These are phyloP conservation scores for Eristalis intricaria DNA, from an alignment of 2,888 invertebrate species.

Conservation along the genomic window DNA sequence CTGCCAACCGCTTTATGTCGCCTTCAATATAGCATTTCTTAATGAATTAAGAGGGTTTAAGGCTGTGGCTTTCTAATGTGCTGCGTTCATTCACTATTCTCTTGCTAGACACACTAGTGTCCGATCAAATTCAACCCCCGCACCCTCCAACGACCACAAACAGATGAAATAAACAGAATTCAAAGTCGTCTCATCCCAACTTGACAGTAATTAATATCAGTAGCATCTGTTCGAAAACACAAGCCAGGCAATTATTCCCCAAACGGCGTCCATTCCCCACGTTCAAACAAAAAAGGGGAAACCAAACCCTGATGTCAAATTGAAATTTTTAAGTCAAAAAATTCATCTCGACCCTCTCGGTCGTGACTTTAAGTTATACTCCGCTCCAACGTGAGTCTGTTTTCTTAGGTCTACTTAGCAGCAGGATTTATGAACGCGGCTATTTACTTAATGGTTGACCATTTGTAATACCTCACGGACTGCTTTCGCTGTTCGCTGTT, in stretches of 20 bases:
- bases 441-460: constrained; percentile 47
- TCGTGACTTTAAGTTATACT: not conserved
- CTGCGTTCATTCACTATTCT: no score
- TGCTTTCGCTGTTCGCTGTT: not conserved
- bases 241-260: not conserved
- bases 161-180: no score
- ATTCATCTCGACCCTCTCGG: not conserved
- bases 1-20: no score
- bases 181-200: no score
- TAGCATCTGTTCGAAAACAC: no score
- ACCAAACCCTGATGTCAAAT: not conserved
- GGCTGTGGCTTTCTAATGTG: no score
- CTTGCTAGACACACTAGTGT: no score
- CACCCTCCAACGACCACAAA: no score
- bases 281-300: not conserved
- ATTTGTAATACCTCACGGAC: constrained; percentile 42
- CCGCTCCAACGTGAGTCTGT: not conserved
- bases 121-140: no score
- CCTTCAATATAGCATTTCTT: no score
- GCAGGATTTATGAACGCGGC: constrained; percentile 49
- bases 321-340: not conserved
- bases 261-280: not conserved
- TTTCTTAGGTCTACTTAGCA: constrained; percentile 46
- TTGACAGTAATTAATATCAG: no score
- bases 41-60: no score